Evolutionary conservation across 2,113 vertebrate genomes (phyloP).

Genomic region (Zootoca vivipara): DNA sequence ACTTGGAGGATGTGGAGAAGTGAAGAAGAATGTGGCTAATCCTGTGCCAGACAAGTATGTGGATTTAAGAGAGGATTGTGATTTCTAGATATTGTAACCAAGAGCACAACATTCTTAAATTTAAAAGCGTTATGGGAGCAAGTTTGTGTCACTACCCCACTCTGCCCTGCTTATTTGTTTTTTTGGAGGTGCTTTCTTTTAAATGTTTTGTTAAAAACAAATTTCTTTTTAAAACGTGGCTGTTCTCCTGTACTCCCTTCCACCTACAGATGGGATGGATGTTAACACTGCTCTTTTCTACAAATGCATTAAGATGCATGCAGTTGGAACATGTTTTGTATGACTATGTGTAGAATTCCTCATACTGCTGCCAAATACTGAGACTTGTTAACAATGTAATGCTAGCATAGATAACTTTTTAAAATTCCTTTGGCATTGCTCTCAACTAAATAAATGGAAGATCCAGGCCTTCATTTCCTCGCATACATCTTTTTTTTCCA

Average conservation of each 20-base stretch:
- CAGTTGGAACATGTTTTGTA: background rate
- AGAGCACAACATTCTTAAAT: background rate
- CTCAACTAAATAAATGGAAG: background rate
- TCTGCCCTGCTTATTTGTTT: background rate
- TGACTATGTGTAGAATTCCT: background rate
- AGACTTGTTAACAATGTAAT: background rate
- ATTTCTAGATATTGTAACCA: no score
- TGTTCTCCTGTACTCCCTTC: background rate
- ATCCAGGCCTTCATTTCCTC: background rate
- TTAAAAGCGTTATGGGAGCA: background rate
- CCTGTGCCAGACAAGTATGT: no score
- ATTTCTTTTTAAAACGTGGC: background rate
- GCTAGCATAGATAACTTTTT: background rate
- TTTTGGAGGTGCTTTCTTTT: background rate
- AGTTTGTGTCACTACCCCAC: background rate
- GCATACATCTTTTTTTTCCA: background rate
- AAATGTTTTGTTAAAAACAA: background rate
- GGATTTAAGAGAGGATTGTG: no score
- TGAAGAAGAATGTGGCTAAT: no score
- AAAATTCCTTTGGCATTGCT: background rate
- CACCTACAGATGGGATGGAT: background rate
- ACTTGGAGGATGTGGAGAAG: no score
- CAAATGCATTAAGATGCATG: background rate
- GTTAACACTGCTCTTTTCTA: background rate
- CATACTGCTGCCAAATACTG: background rate